A percentile compares a stretch with the other conserved stretches of the same genome.
Conservation (phyloP, 2,797 vertebrate genomes). For the Gadopsis bispinosus region DNA sequence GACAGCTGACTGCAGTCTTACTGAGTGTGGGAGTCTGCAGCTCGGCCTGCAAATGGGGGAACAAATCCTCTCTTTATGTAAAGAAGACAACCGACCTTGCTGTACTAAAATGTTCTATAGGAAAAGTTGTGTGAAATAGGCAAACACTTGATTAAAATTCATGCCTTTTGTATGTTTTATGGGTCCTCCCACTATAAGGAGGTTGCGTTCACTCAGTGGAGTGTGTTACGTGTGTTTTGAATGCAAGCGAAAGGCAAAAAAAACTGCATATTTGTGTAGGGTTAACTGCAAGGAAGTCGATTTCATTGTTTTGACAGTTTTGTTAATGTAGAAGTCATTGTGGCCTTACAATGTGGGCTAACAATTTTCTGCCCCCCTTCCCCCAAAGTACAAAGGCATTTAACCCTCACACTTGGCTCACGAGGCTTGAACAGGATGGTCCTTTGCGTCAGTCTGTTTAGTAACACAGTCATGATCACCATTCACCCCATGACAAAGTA, state of each 20-base stretch:
- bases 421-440: constrained; percentile 30
- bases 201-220: constrained; percentile 25
- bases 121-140: constrained; percentile 38
- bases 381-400: constrained; percentile 60
- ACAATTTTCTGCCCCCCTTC: constrained; percentile 36
- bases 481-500: constrained; percentile 78
- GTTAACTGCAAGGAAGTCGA: constrained; percentile 19
- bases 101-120: constrained; percentile 42
- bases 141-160: constrained; percentile 49
- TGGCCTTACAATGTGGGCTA: constrained; percentile 38
- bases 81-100: constrained; percentile 66
- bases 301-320: constrained; percentile 34
- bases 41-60: constrained; percentile 26
- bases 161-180: constrained; percentile 44
- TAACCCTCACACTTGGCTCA: constrained; percentile 70
- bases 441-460: constrained; percentile 75
- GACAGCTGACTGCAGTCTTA: constrained; percentile 39
- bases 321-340: constrained; percentile 35
- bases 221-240: constrained; percentile 27
- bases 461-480: constrained; percentile 81
- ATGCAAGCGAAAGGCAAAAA: constrained; percentile 21
- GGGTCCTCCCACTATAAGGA: neutral
- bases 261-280: constrained; percentile 22
- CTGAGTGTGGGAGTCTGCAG: constrained; percentile 65
- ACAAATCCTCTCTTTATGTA: constrained; percentile 72